These are phyloP conservation scores for Helostoma temminkii DNA, from an alignment of 2,797 vertebrate species.

Conservation along the genomic window DNA sequence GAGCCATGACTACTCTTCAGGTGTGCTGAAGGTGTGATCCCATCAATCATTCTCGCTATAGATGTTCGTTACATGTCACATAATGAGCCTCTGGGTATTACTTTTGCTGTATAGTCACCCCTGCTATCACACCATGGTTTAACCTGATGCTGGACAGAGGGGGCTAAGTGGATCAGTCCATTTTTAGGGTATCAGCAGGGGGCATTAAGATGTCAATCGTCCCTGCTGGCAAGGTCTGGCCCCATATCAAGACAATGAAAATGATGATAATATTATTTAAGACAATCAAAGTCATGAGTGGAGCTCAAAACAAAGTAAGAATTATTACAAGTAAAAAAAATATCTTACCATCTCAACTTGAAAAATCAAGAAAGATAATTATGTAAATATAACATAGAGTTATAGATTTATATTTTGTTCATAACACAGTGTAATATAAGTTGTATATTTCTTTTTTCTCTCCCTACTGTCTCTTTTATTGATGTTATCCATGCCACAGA, in stretches of 20 bases:
- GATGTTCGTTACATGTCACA: slow-evolving; percentile 62
- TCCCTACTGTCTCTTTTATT: slow-evolving; percentile 95
- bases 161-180: slow-evolving; percentile 48
- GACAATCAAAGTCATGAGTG: slow-evolving; percentile 99
- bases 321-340: slow-evolving; percentile 79
- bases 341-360: slow-evolving; percentile 98
- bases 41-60: slow-evolving; percentile 67
- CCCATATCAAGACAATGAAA: slow-evolving; percentile 79
- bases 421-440: slow-evolving; percentile 99
- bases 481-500: slow-evolving; percentile 99
- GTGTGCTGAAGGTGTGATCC: slow-evolving; percentile 67
- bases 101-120: slow-evolving; percentile 73
- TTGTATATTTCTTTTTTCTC: slow-evolving; percentile 99
- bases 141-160: slow-evolving; percentile 73
- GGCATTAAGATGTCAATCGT: slow-evolving; percentile 77
- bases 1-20: slow-evolving; percentile 79
- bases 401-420: slow-evolving; percentile 99
- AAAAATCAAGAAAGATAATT: slow-evolving; percentile 99
- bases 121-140: slow-evolving; percentile 62
- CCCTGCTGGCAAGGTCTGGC: slow-evolving; percentile 81
- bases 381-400: slow-evolving; percentile 99
- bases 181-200: slow-evolving; percentile 57
- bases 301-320: slow-evolving; percentile 97
- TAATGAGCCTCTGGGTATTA: slow-evolving; percentile 70
- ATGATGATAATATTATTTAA: slow-evolving; percentile 85